These are phyloP conservation scores for Phoeniculus purpureus DNA, from an alignment of 2,797 vertebrate species.

Conservation along the genomic window DNA sequence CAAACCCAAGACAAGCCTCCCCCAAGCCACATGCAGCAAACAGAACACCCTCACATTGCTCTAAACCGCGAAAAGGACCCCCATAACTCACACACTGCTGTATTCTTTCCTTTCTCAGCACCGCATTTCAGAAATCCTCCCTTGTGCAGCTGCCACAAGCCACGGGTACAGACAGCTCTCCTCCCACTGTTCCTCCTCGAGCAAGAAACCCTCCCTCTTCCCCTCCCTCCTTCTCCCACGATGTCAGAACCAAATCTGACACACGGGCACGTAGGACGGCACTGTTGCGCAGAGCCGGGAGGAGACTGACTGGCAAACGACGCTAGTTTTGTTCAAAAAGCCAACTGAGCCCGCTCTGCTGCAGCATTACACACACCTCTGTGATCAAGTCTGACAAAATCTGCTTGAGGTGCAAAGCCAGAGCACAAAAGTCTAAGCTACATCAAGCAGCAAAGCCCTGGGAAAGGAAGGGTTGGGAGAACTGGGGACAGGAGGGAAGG, in stretches of 20 bases:
- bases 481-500: background rate
- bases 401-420: background rate
- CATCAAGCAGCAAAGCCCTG: background rate
- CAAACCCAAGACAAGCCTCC: background rate
- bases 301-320: background rate
- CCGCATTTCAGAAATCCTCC: background rate
- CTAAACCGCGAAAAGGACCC: background rate
- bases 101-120: background rate
- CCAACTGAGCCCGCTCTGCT: rapidly evolving
- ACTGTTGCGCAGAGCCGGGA: background rate
- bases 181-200: background rate
- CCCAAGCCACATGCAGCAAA: background rate
- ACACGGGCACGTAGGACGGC: background rate
- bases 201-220: background rate
- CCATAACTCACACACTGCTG: background rate
- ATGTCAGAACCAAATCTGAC: background rate
- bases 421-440: background rate
- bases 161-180: background rate
- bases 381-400: background rate
- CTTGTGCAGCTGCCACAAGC: background rate
- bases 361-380: rapidly evolving
- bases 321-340: background rate
- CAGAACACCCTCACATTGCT: background rate
- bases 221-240: background rate
- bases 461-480: background rate